Conservation (phyloP, 2,888 invertebrate genomes). For the Dasysyrphus tricinctus region DNA sequence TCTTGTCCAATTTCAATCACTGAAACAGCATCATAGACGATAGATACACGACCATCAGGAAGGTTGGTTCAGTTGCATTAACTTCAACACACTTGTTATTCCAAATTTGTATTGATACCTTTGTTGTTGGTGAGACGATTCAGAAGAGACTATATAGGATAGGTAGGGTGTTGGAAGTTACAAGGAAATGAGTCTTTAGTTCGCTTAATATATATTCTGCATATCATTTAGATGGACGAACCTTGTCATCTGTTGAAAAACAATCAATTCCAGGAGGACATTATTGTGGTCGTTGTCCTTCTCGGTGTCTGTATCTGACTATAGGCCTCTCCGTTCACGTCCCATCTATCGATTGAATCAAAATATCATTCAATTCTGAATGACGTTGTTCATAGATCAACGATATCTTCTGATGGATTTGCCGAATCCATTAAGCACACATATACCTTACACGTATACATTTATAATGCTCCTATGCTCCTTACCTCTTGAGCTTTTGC, state of each 20-base stretch:
- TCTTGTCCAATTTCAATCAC: slow-evolving; percentile 25
- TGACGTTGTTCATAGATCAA: slow-evolving; percentile 62
- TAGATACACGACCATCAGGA: background rate
- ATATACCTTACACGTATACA: background rate
- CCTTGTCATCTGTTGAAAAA: slow-evolving; percentile 26
- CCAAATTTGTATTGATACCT: slow-evolving; percentile 3
- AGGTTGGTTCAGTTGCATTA: slow-evolving; percentile 9
- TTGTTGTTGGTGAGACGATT: background rate
- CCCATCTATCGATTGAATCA: slow-evolving; percentile 55
- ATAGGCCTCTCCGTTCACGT: background rate
- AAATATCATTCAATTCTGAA: slow-evolving; percentile 50
- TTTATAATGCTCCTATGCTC: background rate
- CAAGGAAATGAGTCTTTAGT: slow-evolving; percentile 26
- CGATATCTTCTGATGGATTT: slow-evolving; percentile 48
- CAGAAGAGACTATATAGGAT: background rate
- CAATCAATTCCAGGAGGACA: slow-evolving; percentile 24
- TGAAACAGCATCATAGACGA: slow-evolving; percentile 10
- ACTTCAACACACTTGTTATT: slow-evolving; percentile 36
- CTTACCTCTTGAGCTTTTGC: slow-evolving; percentile 19
- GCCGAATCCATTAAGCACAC: slow-evolving; percentile 14
- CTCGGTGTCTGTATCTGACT: background rate
- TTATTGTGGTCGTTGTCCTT: slow-evolving; percentile 34
- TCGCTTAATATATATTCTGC: slow-evolving; percentile 50
- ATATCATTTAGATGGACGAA: slow-evolving; percentile 7
- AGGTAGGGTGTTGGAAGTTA: background rate